Percentiles rank a stretch among this genome's conserved stretches.
Evolutionary conservation across 2,113 vertebrate genomes (phyloP).

Genomic region (Paratilapia polleni): DNA sequence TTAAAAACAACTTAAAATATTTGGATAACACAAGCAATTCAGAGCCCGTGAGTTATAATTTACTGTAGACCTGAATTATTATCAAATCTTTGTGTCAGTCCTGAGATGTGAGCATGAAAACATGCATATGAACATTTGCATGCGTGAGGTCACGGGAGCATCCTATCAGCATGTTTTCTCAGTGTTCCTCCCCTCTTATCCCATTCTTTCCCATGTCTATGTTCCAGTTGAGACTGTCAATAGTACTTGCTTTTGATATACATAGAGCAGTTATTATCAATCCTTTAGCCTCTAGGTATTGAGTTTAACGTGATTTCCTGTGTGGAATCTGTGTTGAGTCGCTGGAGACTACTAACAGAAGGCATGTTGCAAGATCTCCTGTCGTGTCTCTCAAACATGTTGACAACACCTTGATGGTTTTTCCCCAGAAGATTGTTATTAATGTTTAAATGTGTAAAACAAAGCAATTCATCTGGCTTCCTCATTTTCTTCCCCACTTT

Average conservation of each 20-base stretch:
- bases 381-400: slow-evolving; percentile 25
- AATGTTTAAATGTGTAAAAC: slow-evolving; percentile 56
- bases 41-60: not conserved
- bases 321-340: slow-evolving; percentile 29
- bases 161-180: slow-evolving; percentile 1
- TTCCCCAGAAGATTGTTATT: slow-evolving; percentile 15
- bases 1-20: not conserved
- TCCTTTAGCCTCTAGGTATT: slow-evolving; percentile 20
- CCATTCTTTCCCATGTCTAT: not conserved
- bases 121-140: slow-evolving; percentile 1
- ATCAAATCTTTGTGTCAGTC: not conserved
- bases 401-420: slow-evolving; percentile 16
- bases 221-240: slow-evolving; percentile 12
- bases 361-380: slow-evolving; percentile 9
- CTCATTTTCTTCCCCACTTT: slow-evolving; percentile 15
- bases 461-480: slow-evolving; percentile 16
- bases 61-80: not conserved
- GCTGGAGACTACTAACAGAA: slow-evolving; percentile 36
- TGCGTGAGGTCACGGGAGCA: not conserved
- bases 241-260: slow-evolving; percentile 18
- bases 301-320: slow-evolving; percentile 33
- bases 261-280: not conserved
- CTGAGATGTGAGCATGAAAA: not conserved
- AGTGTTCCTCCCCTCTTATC: not conserved
- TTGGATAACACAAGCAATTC: not conserved